These are phyloP conservation scores for Drosophila quinaria DNA, from an alignment of 2,888 invertebrate genomes.

Conservation along the genomic window DNA sequence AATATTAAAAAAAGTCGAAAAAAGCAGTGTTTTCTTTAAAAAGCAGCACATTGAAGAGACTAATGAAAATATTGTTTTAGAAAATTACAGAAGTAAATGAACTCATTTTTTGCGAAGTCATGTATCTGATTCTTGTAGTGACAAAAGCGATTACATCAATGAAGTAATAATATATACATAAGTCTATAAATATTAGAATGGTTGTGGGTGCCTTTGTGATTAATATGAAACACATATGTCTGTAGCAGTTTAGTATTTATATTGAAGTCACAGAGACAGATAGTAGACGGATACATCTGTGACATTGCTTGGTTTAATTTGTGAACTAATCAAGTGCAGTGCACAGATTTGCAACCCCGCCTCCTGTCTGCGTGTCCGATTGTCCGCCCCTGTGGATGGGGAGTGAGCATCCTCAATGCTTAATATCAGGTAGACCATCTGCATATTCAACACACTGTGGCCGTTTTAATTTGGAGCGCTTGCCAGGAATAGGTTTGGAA, in stretches of 20 bases:
- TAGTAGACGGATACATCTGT: conserved; percentile 3
- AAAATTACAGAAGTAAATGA: too few species aligned
- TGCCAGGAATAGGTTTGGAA: conserved; percentile 28
- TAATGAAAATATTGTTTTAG: too few species aligned
- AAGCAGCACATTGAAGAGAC: too few species aligned
- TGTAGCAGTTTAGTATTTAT: background rate
- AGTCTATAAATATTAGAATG: too few species aligned
- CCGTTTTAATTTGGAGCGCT: conserved; percentile 42
- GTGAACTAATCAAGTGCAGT: conserved; percentile 66
- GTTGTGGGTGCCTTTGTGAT: too few species aligned
- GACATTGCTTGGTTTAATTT: conserved; percentile 61
- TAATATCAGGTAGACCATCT: conserved; percentile 2
- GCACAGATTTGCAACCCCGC: conserved; percentile 40
- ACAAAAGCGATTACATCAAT: too few species aligned
- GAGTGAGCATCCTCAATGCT: background rate
- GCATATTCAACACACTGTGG: conserved; percentile 31
- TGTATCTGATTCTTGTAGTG: too few species aligned
- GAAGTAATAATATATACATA: too few species aligned
- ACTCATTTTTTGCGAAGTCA: too few species aligned
- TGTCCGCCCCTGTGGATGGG: background rate
- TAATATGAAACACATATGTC: background rate
- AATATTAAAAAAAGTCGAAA: too few species aligned
- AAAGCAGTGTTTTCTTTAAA: too few species aligned
- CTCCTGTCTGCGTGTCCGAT: background rate
- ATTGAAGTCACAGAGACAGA: conserved; percentile 13